Evolutionary conservation across 2,113 vertebrate species (phyloP), one percentile per base, ranked within the genome.

Genomic region (Numida meleagris): DNA sequence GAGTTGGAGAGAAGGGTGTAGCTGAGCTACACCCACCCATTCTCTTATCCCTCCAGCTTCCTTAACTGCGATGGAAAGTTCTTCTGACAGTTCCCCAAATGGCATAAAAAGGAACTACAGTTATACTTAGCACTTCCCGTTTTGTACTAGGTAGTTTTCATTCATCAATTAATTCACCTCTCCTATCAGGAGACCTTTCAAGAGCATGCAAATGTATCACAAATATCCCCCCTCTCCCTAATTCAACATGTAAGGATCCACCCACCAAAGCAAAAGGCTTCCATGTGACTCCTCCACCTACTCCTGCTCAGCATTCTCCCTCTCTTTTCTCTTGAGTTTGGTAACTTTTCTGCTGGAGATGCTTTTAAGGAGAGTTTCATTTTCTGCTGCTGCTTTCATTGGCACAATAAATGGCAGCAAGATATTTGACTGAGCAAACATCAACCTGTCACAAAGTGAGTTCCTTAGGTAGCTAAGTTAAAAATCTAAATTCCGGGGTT

Each of bases 71-170:
- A 81, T 48, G 81, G 23, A 89, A 91, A 68, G 85, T 46, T 77
- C 48, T 88, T 85, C 40, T 78, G 31, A 77, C 43, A 88, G 95
- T 95, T 95, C 95, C 93, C 65, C 92, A 97, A 94, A 95, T 4
- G n/a, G 51, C 73, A 88, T 50, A 82, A 74, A 88, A 85, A 77
- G 57, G 61, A 95, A 80, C 40, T 29, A 53, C 72, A 88, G 70
- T 71, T 78, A 40, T 19, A 57, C 21, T 95, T 75, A 91, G 86
- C 85, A 59, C 94, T 95, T 97, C 79, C 82, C 0, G 0, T 67
- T 89, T 91, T 57, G 51, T 66, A 29, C 6, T 21, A 34, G 65
- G 40, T 24, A 57, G 50, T 16, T 86, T 53, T 72, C 7, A 21
- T 50, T 89, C 91, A 72, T 48, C 51, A 38, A 76, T 3, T 74